A percentile compares a stretch with the other conserved stretches of the same genome.
Conservation (phyloP, 1,140 invertebrate species). For the Chlorops oryzae region DNA sequence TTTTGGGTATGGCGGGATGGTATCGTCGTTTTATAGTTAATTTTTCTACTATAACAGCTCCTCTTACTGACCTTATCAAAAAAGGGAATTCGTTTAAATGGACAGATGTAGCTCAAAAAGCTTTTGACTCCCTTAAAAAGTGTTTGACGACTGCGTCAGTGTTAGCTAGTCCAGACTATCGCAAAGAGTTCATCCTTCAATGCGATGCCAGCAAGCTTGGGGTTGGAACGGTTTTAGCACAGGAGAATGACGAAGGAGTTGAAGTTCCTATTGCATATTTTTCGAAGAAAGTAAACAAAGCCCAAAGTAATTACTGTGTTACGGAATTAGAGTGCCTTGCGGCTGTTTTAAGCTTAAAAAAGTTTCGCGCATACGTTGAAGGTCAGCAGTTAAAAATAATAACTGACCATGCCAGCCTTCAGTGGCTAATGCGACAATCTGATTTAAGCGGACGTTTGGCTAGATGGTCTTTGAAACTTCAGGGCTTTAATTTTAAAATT, state of each 20-base stretch:
- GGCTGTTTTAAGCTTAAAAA: slow-evolving; percentile 4
- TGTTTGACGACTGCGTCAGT: slow-evolving; percentile 1
- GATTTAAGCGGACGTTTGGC: no score
- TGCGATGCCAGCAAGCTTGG: slow-evolving; percentile 12
- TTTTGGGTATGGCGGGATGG: slow-evolving; percentile 3
- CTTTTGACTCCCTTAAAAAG: slow-evolving; percentile 1
- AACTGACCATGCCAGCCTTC: no score
- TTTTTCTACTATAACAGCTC: not conserved
- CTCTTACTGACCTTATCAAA: slow-evolving; percentile 1
- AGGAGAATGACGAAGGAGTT: not conserved
- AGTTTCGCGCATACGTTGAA: no score
- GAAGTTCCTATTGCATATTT: slow-evolving; percentile 8
- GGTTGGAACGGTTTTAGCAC: slow-evolving; percentile 5
- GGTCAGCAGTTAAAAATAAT: no score
- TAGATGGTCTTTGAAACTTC: no score
- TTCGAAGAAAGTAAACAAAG: slow-evolving; percentile 11
- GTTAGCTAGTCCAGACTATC: slow-evolving; percentile 18
- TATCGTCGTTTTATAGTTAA: not conserved
- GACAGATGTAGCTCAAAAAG: not conserved
- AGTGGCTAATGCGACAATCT: no score
- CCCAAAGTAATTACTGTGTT: slow-evolving; percentile 10
- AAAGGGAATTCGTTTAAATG: not conserved
- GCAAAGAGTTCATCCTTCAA: slow-evolving; percentile 11
- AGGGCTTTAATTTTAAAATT: no score
- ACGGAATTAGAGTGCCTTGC: slow-evolving; percentile 9